Conservation (phyloP, 2,888 invertebrate species). For the Latrodectus elegans region DNA sequence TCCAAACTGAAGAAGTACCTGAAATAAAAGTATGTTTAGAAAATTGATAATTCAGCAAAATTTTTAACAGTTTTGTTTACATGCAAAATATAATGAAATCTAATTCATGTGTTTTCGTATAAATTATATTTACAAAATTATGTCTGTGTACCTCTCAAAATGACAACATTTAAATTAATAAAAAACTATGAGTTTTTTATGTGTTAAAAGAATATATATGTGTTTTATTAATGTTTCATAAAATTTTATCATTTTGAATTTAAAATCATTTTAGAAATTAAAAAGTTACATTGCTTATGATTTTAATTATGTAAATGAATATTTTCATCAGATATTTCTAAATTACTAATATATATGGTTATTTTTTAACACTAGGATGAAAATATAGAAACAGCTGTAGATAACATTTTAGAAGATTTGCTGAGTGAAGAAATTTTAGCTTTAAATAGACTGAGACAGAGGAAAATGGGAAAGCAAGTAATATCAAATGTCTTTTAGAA, state of each 20-base stretch:
- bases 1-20: background rate
- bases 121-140: background rate
- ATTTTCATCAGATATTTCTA: too few relatives aligned
- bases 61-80: too few relatives aligned
- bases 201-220: too few relatives aligned
- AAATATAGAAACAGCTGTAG: slow-evolving; percentile 48
- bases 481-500: background rate
- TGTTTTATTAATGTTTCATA: background rate
- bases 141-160: background rate
- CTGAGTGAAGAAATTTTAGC: slow-evolving; percentile 39
- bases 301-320: too few relatives aligned
- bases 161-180: too few relatives aligned
- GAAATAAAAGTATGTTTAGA: slow-evolving; percentile 13
- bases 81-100: too few relatives aligned
- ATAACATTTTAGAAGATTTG: slow-evolving; percentile 51
- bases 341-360: too few relatives aligned
- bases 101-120: too few relatives aligned
- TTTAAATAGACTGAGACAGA: slow-evolving; percentile 38
- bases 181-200: too few relatives aligned
- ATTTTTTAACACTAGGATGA: slow-evolving; percentile 27
- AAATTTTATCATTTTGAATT: background rate
- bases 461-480: slow-evolving; percentile 6
- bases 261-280: too few relatives aligned
- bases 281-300: too few relatives aligned
- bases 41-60: too few relatives aligned